These are phyloP conservation scores for Drosophila kuntzei DNA, from an alignment of 2,888 invertebrate species.

Conservation along the genomic window DNA sequence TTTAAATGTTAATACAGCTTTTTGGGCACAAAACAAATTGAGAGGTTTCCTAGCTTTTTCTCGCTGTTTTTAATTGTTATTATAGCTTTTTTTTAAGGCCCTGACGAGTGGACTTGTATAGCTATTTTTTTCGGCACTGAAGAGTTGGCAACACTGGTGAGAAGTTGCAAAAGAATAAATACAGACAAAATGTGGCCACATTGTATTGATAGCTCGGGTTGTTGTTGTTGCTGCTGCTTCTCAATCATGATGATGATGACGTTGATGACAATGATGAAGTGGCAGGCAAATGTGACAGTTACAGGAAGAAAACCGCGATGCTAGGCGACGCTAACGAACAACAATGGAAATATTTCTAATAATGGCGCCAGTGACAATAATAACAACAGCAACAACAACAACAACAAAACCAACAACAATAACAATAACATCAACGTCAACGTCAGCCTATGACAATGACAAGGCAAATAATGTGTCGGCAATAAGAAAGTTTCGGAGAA, in stretches of 20 bases:
- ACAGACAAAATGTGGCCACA: constrained; percentile 33
- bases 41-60: no score
- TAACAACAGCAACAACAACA: constrained; percentile 21
- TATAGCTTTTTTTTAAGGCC: no score
- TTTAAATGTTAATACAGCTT: no score
- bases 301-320: constrained; percentile 59
- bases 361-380: constrained; percentile 66
- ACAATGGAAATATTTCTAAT: constrained; percentile 65
- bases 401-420: constrained; percentile 9
- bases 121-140: no score
- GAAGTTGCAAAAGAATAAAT: constrained; percentile 11
- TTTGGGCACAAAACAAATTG: no score
- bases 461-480: constrained; percentile 64
- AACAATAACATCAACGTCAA: constrained; percentile 50
- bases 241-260: constrained; percentile 20
- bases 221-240: constrained; percentile 6
- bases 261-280: constrained; percentile 65
- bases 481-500: constrained; percentile 50
- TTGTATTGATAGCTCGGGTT: constrained; percentile 47
- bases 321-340: constrained; percentile 59
- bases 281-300: constrained; percentile 72
- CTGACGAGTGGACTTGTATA: no score
- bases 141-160: not conserved
- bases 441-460: constrained; percentile 69
- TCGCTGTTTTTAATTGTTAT: no score